A percentile compares a stretch with the other conserved stretches of the same genome.
phyloP scores from a whole-genome alignment of 2,113 vertebrate species.

The Eidolon helvum region DNA sequence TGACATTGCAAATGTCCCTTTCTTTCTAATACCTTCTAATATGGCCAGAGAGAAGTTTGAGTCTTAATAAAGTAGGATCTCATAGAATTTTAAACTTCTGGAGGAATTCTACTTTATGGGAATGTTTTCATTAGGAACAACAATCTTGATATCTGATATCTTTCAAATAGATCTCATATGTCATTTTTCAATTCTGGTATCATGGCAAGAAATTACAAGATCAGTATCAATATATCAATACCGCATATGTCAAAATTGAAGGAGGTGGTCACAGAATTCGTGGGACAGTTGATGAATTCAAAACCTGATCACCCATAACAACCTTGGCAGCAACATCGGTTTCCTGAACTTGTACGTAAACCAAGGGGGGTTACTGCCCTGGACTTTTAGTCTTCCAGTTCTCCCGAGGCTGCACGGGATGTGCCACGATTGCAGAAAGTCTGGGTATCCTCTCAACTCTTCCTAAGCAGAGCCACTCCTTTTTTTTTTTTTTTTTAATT shows the following conservation, averaged over 20 bases:
- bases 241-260: neutral
- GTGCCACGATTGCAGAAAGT: neutral
- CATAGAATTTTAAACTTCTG: neutral
- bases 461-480: rapidly evolving
- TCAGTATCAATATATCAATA: neutral
- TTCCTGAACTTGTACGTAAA: neutral
- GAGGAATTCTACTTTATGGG: neutral
- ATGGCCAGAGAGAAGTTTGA: neutral
- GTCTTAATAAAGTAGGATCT: neutral
- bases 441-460: no score
- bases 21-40: neutral
- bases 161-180: neutral
- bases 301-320: neutral
- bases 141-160: neutral
- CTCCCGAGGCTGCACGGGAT: neutral
- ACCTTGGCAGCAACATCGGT: neutral
- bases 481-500: neutral
- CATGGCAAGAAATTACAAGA: neutral
- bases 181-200: neutral
- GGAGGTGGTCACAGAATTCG: neutral
- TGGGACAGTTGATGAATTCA: neutral
- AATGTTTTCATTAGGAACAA: neutral
- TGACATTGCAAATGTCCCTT: neutral
- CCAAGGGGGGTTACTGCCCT: neutral
- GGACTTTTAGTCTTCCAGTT: neutral